Evolutionary conservation across 1,140 invertebrate genomes (phyloP), one percentile per base, ranked within the genome.

Genomic region (Ceratina australensis): DNA sequence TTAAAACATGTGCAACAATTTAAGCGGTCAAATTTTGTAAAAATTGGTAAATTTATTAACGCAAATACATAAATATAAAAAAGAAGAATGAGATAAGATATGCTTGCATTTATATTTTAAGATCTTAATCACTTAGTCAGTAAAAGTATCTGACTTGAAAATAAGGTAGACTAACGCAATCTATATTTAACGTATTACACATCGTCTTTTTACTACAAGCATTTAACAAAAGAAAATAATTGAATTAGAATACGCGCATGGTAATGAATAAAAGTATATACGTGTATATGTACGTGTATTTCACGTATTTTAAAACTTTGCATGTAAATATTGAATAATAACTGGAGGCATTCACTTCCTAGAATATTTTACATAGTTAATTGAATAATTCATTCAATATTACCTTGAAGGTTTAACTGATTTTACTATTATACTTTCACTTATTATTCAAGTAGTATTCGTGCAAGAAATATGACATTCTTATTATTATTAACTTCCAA

Each of bases 51-150:
- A 24, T 52, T n/a, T 52, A 50, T 69, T 47, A 7, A 24, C 18
- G 16, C 5, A 42, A 42, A 10, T 42, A 42, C 12, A 42, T 28
- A 20, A 3, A 20, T 22, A 59, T 18, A 52, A 16, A 8, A 15
- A 49, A 61, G 3, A 10, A 33, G 4, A 16, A 24, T 69, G 52
- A 76, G 28, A 66, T 42, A 42, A 15, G 28, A 71, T 69, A 52
- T 63, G 42, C 52, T 77, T 61, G 49, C 66, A 75, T 75, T 59
- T 68, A 42, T 52, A 76, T 69, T 77, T 61, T 12, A 71, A 26
- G 15, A 4, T 52, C 50, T 20, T 60, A 69, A 52, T 42, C 7
- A 42, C 13, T 52, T 15, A 3, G 49, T 68, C 24, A 71, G n/a
- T 69, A 1, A 26, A 59, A 69, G 74, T 76, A 76, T 47, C 74